Base-by-base conservation (phyloP, 2,797 vertebrate genomes). In the Coreius guichenoti region DNA sequence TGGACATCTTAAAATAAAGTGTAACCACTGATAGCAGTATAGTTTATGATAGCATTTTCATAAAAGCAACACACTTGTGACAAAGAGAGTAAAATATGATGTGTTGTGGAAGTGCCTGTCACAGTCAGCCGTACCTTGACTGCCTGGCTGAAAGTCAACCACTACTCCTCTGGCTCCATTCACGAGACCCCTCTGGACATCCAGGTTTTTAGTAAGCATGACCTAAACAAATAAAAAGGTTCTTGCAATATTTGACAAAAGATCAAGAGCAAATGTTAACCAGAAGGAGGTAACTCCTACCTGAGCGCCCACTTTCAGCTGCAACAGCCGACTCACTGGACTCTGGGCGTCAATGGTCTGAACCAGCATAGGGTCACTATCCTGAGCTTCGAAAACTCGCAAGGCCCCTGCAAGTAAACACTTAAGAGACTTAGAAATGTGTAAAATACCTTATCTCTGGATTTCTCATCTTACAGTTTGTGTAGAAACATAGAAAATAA, bases 161-260 rank as follows among this genome's bases (percentile, higher is more conserved):
- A 99, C 95, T 2, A 99, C 96, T 0, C 98, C 98, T 89, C 98
- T 95, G 0, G 98, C 97, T 0, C 98, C 98, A 0, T 99, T 99
- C 91, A 99, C 98, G 89, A 99, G 93, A 75, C 98, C 97, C 61
- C 92, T 95, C 67, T 96, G 93, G 7, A 99, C 96, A 14, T 98
- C 96, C 88, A 99, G 88, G 90, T 99, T 99, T 93, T 98, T 99
- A 7, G 98, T 95, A 88, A 99, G 92, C 96, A 99, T 99, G 88
- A 99, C 98, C 98, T 99, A 83, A 7, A 87, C n/a, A 82, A 84
- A 6, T 5, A 87, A 29, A 19, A 21, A 8, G 45, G 2, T 0
- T 56, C 9, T 75, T 36, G 17, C 6, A 36, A 68, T 26, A 21
- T 65, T 43, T 43, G 19, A 56, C 1, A 21, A 33, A 12, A 23